A percentile compares a stretch with the other conserved stretches of the same genome.
Evolutionary conservation across 1,140 invertebrate genomes (phyloP).

Genomic region (Lasaia peninsularis): DNA sequence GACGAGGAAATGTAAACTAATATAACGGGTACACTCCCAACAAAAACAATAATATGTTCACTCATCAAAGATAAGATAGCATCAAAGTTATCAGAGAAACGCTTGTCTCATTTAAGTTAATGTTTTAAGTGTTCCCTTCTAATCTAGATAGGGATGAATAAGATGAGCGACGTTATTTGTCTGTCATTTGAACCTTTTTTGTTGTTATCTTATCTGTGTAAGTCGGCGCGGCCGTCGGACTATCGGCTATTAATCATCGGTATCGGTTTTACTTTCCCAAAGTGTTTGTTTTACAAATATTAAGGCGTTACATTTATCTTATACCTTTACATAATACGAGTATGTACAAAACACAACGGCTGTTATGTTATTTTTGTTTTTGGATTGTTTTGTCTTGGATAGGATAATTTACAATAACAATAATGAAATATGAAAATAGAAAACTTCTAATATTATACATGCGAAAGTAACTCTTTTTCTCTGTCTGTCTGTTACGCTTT

Average conservation of each 20-base stretch:
- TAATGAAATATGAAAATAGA: too few species aligned
- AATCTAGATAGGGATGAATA: conserved; percentile 29
- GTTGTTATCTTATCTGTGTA: conserved; percentile 22
- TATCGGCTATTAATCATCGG: conserved; percentile 8
- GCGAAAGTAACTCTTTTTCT: too few species aligned
- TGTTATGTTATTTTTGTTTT: too few species aligned
- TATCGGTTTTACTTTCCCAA: conserved; percentile 4
- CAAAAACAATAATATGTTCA: conserved; percentile 1
- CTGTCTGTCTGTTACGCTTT: too few species aligned
- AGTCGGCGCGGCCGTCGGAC: not conserved
- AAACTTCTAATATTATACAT: too few species aligned
- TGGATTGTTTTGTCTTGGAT: too few species aligned
- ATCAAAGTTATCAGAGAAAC: conserved; percentile 25
- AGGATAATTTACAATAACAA: too few species aligned
- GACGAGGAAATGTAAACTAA: not conserved
- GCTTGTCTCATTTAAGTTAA: conserved; percentile 29
- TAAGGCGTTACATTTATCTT: not conserved
- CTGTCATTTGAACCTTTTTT: conserved; percentile 40
- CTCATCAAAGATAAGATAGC: conserved; percentile 23
- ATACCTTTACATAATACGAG: too few species aligned
- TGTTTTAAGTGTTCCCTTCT: conserved; percentile 29
- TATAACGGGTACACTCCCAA: not conserved
- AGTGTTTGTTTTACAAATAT: conserved; percentile 5
- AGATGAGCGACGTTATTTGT: conserved; percentile 41
- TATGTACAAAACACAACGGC: too few species aligned